phyloP scores from a whole-genome alignment of 2,113 vertebrate species.

The Myodes glareolus region DNA sequence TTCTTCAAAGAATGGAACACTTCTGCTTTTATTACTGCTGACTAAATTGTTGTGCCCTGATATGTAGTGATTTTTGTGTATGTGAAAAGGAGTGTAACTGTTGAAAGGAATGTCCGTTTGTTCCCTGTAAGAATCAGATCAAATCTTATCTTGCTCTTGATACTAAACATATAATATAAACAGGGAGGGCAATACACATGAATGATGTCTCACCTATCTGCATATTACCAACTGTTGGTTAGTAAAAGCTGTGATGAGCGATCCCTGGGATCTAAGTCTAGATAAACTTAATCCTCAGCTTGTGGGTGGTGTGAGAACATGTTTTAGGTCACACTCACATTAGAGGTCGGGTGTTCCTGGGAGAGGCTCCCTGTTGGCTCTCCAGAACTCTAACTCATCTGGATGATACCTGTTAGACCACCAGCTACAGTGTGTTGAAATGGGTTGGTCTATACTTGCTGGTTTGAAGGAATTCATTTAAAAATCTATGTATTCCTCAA shows the following conservation, averaged over 20 bases:
- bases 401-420: not conserved
- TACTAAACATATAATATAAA: not conserved
- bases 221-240: slow-evolving; percentile 55
- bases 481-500: slow-evolving; percentile 1
- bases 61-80: not conserved
- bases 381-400: not conserved
- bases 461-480: not conserved
- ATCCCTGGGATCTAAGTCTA: not conserved
- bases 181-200: not conserved
- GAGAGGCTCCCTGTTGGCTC: not conserved
- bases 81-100: not conserved
- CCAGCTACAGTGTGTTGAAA: not conserved
- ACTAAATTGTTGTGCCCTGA: not conserved
- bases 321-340: slow-evolving; percentile 30
- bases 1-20: not conserved
- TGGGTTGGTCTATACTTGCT: not conserved
- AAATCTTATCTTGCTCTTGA: slow-evolving; percentile 7
- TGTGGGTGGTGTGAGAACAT: slow-evolving; percentile 52
- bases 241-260: slow-evolving; percentile 19
- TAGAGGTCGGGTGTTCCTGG: not conserved
- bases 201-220: slow-evolving; percentile 38
- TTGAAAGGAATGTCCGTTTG: not conserved
- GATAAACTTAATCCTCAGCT: slow-evolving; percentile 63
- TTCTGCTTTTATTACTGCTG: not conserved
- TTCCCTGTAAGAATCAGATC: not conserved